Percentiles rank a stretch among this genome's conserved stretches.
phyloP scores from a whole-genome alignment of 1,140 invertebrate genomes.

The Ladona fulva region DNA sequence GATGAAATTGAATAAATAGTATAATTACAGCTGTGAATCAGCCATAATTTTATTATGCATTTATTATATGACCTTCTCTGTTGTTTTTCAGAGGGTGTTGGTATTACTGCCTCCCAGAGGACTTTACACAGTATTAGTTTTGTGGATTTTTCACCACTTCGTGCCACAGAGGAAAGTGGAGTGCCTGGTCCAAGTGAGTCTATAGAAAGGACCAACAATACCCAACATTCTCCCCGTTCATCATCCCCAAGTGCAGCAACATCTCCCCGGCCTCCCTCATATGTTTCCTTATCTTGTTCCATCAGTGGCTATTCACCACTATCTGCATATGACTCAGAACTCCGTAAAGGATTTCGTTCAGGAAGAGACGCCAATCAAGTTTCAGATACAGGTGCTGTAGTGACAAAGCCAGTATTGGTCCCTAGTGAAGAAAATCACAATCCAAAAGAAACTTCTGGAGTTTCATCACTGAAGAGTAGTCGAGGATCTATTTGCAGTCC shows the following conservation, averaged over 20 bases:
- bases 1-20: no score
- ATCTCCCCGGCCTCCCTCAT: constrained; percentile 53
- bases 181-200: neutral
- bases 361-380: neutral
- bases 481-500: constrained; percentile 9
- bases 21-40: no score
- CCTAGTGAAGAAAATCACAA: neutral
- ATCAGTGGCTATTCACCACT: constrained; percentile 81
- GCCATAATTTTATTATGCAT: no score
- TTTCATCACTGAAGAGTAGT: neutral
- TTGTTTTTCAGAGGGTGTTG: neutral
- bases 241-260: neutral
- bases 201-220: neutral
- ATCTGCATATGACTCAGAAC: constrained; percentile 70
- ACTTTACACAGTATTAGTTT: neutral
- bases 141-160: neutral
- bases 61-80: no score
- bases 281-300: constrained; percentile 76
- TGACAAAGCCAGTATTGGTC: neutral
- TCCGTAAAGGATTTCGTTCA: constrained; percentile 51
- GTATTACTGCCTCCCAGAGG: neutral
- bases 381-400: neutral
- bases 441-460: neutral
- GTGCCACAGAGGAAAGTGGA: neutral
- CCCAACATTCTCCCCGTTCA: neutral